phyloP scores from a whole-genome alignment of 2,888 invertebrate species.

The Lutraria lutraria region DNA sequence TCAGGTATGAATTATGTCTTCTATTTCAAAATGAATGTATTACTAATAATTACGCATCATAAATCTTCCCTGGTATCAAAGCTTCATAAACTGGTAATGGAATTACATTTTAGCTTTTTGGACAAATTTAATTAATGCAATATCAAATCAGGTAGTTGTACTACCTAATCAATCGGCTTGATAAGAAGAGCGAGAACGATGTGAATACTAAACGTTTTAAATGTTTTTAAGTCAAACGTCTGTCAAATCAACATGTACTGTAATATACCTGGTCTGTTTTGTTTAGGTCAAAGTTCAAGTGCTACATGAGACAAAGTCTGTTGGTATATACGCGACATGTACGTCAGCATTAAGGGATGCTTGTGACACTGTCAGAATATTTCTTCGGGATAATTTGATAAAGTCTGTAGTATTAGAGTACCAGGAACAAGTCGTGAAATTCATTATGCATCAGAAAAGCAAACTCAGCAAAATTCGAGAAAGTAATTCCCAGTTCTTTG shows the following conservation, averaged over 20 bases:
- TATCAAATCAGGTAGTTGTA: too few species aligned
- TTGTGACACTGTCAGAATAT: conserved; percentile 38
- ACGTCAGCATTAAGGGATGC: conserved; percentile 37
- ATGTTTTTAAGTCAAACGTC: neutral
- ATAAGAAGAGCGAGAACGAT: too few species aligned
- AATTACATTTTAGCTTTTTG: neutral
- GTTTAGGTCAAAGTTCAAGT: conserved; percentile 41
- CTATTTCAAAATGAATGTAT: neutral
- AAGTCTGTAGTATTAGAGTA: conserved; percentile 42
- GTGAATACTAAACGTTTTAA: neutral
- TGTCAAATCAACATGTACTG: too few species aligned
- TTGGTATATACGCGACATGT: conserved; percentile 40
- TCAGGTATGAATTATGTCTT: conserved; percentile 26
- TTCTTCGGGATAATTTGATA: conserved; percentile 56
- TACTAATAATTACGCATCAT: neutral
- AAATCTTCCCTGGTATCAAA: neutral
- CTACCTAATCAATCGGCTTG: too few species aligned
- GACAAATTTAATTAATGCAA: neutral
- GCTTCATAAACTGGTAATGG: neutral
- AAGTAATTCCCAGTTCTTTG: conserved; percentile 49
- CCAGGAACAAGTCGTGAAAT: conserved; percentile 11
- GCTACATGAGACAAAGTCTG: conserved; percentile 27
- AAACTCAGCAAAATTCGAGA: conserved; percentile 28
- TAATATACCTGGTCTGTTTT: neutral
- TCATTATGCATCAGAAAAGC: conserved; percentile 32